phyloP scores from a whole-genome alignment of 2,113 vertebrate genomes.

The Odobenus rosmarus region DNA sequence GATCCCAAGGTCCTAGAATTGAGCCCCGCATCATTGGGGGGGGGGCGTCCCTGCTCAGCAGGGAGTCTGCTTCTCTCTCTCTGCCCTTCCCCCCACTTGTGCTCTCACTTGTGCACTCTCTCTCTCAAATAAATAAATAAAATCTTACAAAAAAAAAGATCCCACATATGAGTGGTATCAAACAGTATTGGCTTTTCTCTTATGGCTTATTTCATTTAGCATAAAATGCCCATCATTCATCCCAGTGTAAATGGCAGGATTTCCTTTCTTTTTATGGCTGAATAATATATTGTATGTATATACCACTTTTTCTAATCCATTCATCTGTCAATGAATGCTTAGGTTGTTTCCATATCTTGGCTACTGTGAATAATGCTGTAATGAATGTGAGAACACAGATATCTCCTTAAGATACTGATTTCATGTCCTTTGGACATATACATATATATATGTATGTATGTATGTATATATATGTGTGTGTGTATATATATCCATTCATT shows the following conservation, averaged over 20 bases:
- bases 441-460: background rate
- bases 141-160: background rate
- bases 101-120: background rate
- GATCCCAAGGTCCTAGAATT: background rate
- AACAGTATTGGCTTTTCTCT: background rate
- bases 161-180: background rate
- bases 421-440: background rate
- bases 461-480: too few relatives aligned
- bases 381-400: background rate
- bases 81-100: background rate
- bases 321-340: background rate
- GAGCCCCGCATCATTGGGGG: background rate
- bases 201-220: background rate
- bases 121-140: background rate
- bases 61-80: background rate
- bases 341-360: background rate
- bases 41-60: background rate
- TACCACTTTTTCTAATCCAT: background rate
- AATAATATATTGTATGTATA: background rate
- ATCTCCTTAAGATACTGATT: background rate
- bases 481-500: background rate
- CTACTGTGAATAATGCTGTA: background rate
- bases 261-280: background rate
- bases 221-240: background rate
- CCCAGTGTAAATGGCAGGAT: background rate